A percentile compares a stretch with the other conserved stretches of the same genome.
These are phyloP conservation scores for Troglohyphantes excavatus DNA, from an alignment of 2,888 invertebrate species.

Conservation along the genomic window DNA sequence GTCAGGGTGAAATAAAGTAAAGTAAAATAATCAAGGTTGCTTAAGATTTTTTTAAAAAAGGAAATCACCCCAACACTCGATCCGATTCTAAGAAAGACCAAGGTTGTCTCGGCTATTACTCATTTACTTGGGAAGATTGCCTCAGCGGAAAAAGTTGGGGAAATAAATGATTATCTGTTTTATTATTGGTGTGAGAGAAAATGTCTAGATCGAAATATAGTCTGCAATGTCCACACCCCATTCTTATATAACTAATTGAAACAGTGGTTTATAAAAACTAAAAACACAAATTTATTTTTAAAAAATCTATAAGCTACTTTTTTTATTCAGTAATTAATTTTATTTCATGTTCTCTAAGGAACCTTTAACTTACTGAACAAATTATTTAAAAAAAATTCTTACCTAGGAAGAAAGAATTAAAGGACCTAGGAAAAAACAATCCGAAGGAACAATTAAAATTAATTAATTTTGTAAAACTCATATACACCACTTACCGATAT, in stretches of 20 bases:
- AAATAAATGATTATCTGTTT: conserved; percentile 5
- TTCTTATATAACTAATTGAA: background rate
- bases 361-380: too few species aligned
- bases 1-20: background rate
- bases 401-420: too few species aligned
- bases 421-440: too few species aligned
- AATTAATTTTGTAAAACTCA: too few species aligned
- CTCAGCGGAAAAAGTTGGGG: background rate
- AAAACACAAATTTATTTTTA: too few species aligned
- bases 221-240: background rate
- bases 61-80: conserved; percentile 20
- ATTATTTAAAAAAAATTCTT: too few species aligned
- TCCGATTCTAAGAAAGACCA: conserved; percentile 42
- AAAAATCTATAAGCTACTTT: too few species aligned
- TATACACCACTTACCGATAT: too few species aligned
- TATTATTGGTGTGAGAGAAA: conserved; percentile 34
- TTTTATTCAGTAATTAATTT: too few species aligned
- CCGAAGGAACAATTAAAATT: too few species aligned
- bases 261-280: too few species aligned
- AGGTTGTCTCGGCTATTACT: conserved; percentile 54
- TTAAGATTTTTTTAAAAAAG: conserved; percentile 16
- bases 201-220: background rate
- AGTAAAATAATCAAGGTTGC: conserved; percentile 17
- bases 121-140: conserved; percentile 29
- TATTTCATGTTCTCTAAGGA: too few species aligned